Evolutionary conservation across 2,797 vertebrate species (phyloP), one percentile per base, ranked within the genome.

Genomic region (Leptodactylus fallax): DNA sequence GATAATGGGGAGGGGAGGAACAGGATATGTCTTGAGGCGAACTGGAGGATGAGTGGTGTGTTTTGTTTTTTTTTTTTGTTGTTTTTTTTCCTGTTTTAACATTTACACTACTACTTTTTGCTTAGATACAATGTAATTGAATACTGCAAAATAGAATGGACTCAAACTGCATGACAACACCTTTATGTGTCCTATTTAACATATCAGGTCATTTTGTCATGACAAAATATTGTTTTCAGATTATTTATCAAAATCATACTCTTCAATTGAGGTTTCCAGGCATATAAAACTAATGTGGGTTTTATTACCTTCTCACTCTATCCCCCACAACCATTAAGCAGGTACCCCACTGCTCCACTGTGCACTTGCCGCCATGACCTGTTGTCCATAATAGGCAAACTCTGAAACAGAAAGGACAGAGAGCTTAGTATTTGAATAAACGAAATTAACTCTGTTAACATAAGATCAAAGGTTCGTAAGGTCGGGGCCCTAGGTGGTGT

Each of bases 1-100:
- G 60, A 86, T 79, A 71, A 79, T 47, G 11, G 1, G 74, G 25
- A 79, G 77, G 77, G 63, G 60, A 79, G 61, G 77, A 86, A 55
- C 11, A 45, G 17, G 19, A 55, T 67, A 69, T 79, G 60, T 86
- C 61, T 86, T 76, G 36, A 55, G 61, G 51, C 74, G 11, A 65
- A 55, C 58, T 63, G 12, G 61, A 45, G 36, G 21, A 61, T 49
- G 72, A 77, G 47, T 81, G 1, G 56, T 45, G 17, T 11, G 5
- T 49, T n/a, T n/a, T n/a, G n/a, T n/a, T n/a, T n/a, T n/a, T n/a
- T n/a, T n/a, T n/a, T n/a, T n/a, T n/a, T n/a, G n/a, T n/a, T n/a
- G n/a, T n/a, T n/a, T n/a, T 27, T 21, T 82, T 27, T 36, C 55
- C 6, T 55, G 3, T 21, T 80, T 13, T 80, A 21, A 19, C 4